These are phyloP conservation scores for Echinarachnius parma DNA, from an alignment of 53 echinoderm and acorn worm genomes.

Conservation along the genomic window DNA sequence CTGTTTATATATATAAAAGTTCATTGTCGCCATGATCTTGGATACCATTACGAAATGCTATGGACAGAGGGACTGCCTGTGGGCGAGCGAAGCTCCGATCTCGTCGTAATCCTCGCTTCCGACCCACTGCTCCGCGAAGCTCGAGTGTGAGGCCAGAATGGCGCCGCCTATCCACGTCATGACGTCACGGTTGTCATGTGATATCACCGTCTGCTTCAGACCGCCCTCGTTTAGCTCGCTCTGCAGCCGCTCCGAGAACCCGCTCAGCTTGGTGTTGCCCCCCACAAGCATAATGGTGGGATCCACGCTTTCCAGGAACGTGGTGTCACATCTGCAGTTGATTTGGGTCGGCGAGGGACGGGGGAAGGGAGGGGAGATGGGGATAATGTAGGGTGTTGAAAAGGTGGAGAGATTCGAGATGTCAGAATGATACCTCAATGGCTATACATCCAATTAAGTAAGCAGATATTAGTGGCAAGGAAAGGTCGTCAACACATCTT, in stretches of 20 bases:
- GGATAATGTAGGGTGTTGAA: background rate
- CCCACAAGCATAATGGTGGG: constrained; percentile 72
- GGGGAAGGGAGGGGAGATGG: background rate
- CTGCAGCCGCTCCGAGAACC: constrained; percentile 78
- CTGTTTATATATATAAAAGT: no score
- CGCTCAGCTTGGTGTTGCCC: constrained; percentile 83
- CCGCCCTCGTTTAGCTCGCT: constrained; percentile 60
- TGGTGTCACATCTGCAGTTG: constrained; percentile 55
- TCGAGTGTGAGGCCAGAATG: constrained; percentile 68
- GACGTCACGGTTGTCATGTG: constrained; percentile 70
- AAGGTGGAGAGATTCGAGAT: background rate
- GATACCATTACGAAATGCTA: no score
- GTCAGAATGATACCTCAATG: no score
- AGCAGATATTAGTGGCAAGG: no score
- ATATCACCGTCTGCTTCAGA: constrained; percentile 59
- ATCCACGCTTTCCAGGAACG: constrained; percentile 48
- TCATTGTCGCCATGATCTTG: no score
- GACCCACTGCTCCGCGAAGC: constrained; percentile 63
- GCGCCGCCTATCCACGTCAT: constrained; percentile 87
- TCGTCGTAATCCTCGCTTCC: constrained; percentile 65
- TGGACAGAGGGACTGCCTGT: constrained; percentile 37
- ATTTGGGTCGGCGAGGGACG: background rate
- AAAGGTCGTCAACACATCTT: background rate
- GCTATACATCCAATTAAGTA: no score
- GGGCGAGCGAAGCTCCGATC: constrained; percentile 61